Evolutionary conservation across 2,888 invertebrate genomes (phyloP), one percentile per base, ranked within the genome.

Genomic region (Agrochola lychnidis): DNA sequence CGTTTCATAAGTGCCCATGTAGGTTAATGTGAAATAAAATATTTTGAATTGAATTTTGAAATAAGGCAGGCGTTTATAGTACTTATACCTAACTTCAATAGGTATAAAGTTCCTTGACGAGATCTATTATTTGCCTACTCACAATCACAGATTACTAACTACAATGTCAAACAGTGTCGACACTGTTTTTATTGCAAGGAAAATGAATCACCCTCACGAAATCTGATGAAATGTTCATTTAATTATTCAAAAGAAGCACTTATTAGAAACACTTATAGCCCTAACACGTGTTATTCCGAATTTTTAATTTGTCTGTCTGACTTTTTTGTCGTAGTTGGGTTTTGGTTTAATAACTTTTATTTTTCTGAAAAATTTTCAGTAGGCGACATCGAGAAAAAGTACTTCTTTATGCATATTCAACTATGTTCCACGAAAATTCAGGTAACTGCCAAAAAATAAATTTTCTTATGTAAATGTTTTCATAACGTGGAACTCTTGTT

Each of bases 141-240:
- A 4, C 40, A 30, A 25, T 25, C 22, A 59, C 16, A 56, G 22
- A 45, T 45, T 64, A 25, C 10, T n/a, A 62, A 42, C 69, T 19
- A 22, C 22, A 62, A 79, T 12, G 30, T 45, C 25, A 66, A 48
- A 67, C 9, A 45, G 10, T 5, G 14, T 19, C 6, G 36, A 3
- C 61, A 62, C n/a, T 25, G n/a, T 68, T 69, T 56, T 75, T 81
- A 30, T 70, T 68, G 14, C 79, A 78, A 53, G n/a, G n/a, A 48
- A 59, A 64, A 64, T 61, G 22, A 68, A 78, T 48, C 25, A 78
- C 45, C 36, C 45, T 48, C 10, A 16, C 14, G 53, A 25, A 61
- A 71, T 48, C 59, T 56, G 69, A 83, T 78, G 63, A 83, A 81
- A 81, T 78, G 78, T 81, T 81, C 59, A 83, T 81, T 81, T 63